Evolutionary conservation across 1,140 invertebrate genomes (phyloP).

Genomic region (Holotrichia oblita): DNA sequence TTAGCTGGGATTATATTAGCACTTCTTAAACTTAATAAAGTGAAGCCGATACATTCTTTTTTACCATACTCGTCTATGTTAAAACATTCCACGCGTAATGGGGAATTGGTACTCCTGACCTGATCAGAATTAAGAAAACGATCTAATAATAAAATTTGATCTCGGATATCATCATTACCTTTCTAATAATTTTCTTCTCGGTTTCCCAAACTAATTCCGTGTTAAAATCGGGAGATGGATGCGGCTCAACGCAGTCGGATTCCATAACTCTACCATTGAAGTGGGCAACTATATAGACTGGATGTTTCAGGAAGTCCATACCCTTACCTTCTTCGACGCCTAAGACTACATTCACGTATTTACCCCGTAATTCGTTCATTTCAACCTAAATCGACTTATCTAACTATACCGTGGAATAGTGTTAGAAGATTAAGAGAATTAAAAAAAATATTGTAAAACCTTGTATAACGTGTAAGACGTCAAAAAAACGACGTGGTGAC

Average conservation of each 20-base stretch:
- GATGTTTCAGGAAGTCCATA: slow-evolving; percentile 63
- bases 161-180: slow-evolving; percentile 53
- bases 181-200: slow-evolving; percentile 62
- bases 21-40: slow-evolving; percentile 62
- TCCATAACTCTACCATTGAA: slow-evolving; percentile 64
- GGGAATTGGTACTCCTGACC: slow-evolving; percentile 59
- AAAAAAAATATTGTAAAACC: too few relatives aligned
- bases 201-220: slow-evolving; percentile 66
- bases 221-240: slow-evolving; percentile 60
- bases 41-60: slow-evolving; percentile 64
- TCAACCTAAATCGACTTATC: too few relatives aligned
- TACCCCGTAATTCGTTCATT: slow-evolving; percentile 63
- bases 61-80: slow-evolving; percentile 59
- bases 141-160: neutral
- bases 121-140: neutral
- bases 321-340: slow-evolving; percentile 65
- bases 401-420: too few relatives aligned
- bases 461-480: too few relatives aligned
- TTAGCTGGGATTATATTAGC: slow-evolving; percentile 61
- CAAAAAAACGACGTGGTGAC: too few relatives aligned
- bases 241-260: slow-evolving; percentile 61
- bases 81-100: slow-evolving; percentile 65
- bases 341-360: slow-evolving; percentile 63
- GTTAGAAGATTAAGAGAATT: too few relatives aligned
- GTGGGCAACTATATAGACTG: slow-evolving; percentile 62